These are phyloP conservation scores for Spongilla lacustris DNA, from an alignment of 37 sponge, comb jelly and placozoan genomes.

Conservation along the genomic window DNA sequence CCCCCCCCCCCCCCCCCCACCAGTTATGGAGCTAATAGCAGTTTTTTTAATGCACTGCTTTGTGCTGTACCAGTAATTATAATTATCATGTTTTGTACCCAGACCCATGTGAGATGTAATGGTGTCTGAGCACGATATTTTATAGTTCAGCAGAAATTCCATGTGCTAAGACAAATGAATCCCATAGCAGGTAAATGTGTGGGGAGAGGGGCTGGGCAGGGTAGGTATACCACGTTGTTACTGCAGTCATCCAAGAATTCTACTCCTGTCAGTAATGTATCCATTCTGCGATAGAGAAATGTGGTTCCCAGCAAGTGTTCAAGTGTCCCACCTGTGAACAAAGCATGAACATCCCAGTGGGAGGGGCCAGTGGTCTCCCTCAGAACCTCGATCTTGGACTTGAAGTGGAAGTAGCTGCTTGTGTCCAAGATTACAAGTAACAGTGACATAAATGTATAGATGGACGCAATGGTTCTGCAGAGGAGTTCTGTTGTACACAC, in stretches of 20 bases:
- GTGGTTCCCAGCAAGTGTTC: no score
- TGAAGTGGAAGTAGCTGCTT: no score
- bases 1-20: background rate
- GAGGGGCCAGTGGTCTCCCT: no score
- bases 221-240: background rate
- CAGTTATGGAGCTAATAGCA: background rate
- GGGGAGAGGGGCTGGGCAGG: background rate
- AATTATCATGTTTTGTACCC: background rate
- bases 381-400: no score
- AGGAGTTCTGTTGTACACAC: no score
- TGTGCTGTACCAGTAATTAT: background rate
- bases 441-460: no score
- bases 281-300: no score
- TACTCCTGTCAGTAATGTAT: no score
- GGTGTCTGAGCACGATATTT: slow-evolving; percentile 1
- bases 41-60: background rate
- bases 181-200: background rate
- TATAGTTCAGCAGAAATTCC: slow-evolving; percentile 1
- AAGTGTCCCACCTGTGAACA: no score
- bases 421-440: no score
- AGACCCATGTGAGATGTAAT: slow-evolving; percentile 1
- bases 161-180: background rate
- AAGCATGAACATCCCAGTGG: no score
- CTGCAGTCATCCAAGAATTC: background rate
- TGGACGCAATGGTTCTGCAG: no score